A percentile compares a stretch with the other conserved stretches of the same genome.
These are phyloP conservation scores for Sminthurides aquaticus DNA, from an alignment of 2,888 invertebrate genomes.

Conservation along the genomic window DNA sequence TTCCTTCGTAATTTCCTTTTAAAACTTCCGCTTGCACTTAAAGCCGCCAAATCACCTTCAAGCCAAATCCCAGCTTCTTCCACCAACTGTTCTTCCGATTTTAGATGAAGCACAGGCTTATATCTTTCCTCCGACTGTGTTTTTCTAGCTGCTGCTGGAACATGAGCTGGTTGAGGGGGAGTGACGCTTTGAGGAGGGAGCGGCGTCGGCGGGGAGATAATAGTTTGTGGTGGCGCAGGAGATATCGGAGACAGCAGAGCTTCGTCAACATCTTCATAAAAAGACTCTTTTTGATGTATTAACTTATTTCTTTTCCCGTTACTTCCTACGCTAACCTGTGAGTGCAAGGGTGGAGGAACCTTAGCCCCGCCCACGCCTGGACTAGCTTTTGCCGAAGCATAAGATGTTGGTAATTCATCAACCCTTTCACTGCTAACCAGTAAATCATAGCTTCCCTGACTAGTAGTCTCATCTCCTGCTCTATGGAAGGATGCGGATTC, in stretches of 20 bases:
- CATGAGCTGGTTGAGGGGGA: not conserved
- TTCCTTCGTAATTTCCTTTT: conserved; percentile 19
- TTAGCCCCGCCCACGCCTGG: not conserved
- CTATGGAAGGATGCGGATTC: conserved; percentile 14
- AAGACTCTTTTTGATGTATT: conserved; percentile 23
- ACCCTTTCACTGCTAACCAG: conserved; percentile 19
- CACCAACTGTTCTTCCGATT: conserved; percentile 22
- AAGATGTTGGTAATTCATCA: conserved; percentile 16
- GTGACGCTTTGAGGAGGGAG: not conserved
- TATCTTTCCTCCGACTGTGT: not conserved
- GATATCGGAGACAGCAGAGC: conserved; percentile 5
- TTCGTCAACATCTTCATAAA: conserved; percentile 17
- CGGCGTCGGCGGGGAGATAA: conserved; percentile 2
- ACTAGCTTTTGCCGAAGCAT: too few species aligned
- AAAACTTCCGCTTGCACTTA: conserved; percentile 21
- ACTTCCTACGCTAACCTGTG: not conserved
- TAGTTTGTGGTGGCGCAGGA: not conserved
- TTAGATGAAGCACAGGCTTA: conserved; percentile 17
- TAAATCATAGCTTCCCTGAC: conserved; percentile 24
- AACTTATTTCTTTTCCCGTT: not conserved
- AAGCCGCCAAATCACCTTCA: conserved; percentile 14
- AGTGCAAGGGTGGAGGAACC: not conserved
- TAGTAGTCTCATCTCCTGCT: conserved; percentile 22
- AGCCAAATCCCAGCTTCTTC: conserved; percentile 23
- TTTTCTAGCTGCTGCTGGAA: not conserved